These are phyloP conservation scores for Ochotona curzoniae DNA, from an alignment of 2,113 vertebrate species.

Conservation along the genomic window DNA sequence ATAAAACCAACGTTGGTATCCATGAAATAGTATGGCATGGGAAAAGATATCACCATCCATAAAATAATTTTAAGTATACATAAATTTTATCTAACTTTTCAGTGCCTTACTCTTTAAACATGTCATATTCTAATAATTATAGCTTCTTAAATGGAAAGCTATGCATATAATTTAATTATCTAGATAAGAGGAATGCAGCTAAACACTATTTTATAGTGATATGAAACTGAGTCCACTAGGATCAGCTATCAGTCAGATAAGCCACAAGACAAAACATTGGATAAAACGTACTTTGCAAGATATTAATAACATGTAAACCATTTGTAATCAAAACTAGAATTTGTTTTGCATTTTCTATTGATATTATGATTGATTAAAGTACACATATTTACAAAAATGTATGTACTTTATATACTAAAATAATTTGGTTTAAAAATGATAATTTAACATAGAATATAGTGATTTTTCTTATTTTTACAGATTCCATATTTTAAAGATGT, in stretches of 20 bases:
- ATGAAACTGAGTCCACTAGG: slow-evolving; percentile 50
- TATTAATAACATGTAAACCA: not conserved
- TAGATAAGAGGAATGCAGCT: slow-evolving; percentile 52
- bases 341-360: not conserved
- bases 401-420: not conserved
- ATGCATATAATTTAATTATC: slow-evolving; percentile 65
- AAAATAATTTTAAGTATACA: slow-evolving; percentile 60
- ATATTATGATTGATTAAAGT: slow-evolving; percentile 7
- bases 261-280: slow-evolving; percentile 45
- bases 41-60: slow-evolving; percentile 27
- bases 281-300: not conserved
- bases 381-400: not conserved
- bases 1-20: slow-evolving; percentile 41
- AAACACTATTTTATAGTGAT: slow-evolving; percentile 54
- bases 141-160: slow-evolving; percentile 67
- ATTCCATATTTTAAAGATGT: not conserved
- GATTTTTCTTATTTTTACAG: not conserved
- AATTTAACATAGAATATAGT: not conserved
- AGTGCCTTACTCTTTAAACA: slow-evolving; percentile 54
- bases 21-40: slow-evolving; percentile 35
- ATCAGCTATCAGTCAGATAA: slow-evolving; percentile 45
- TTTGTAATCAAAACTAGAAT: not conserved
- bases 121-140: slow-evolving; percentile 56
- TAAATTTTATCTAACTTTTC: slow-evolving; percentile 40
- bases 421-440: not conserved